A percentile compares a stretch with the other conserved stretches of the same genome.
These are phyloP conservation scores for Gracilinanus agilis DNA, from an alignment of 2,113 vertebrate genomes.

Conservation along the genomic window DNA sequence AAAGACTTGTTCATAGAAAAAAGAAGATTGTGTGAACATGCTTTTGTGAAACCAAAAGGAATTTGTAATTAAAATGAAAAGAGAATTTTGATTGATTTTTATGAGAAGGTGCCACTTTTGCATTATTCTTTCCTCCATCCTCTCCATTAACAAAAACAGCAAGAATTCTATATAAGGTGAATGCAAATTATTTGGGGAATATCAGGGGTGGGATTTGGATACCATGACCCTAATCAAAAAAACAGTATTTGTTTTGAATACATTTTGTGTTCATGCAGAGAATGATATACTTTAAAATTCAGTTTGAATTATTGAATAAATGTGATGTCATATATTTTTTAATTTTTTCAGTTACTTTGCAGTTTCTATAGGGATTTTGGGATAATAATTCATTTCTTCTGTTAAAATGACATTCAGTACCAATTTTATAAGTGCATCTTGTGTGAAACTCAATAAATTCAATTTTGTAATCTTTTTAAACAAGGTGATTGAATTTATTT, in stretches of 20 bases:
- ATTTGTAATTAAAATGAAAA: conserved; percentile 54
- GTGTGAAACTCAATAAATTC: conserved; percentile 90
- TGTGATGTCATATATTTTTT: conserved; percentile 71
- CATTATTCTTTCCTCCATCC: conserved; percentile 13
- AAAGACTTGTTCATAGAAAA: conserved; percentile 35
- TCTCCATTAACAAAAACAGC: conserved; percentile 49
- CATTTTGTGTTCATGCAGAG: conserved; percentile 78
- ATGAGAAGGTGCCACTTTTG: conserved; percentile 23
- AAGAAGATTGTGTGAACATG: conserved; percentile 31
- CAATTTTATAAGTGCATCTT: conserved; percentile 91
- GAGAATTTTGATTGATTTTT: conserved; percentile 36
- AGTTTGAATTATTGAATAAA: conserved; percentile 77
- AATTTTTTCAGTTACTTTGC: conserved; percentile 80
- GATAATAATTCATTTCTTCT: conserved; percentile 80
- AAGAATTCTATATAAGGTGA: conserved; percentile 36
- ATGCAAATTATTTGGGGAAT: conserved; percentile 55
- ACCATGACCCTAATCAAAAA: conserved; percentile 53
- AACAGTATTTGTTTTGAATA: conserved; percentile 64
- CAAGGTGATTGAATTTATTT: conserved; percentile 80
- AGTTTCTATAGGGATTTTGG: conserved; percentile 80
- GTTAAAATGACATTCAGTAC: conserved; percentile 87
- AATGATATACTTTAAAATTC: conserved; percentile 73
- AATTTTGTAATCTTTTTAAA: conserved; percentile 91
- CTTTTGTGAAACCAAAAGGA: conserved; percentile 33
- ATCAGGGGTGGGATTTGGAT: conserved; percentile 59